Evolutionary conservation across 1,140 invertebrate genomes (phyloP), one percentile per base, ranked within the genome.

Genomic region (Drosophila hydei): DNA sequence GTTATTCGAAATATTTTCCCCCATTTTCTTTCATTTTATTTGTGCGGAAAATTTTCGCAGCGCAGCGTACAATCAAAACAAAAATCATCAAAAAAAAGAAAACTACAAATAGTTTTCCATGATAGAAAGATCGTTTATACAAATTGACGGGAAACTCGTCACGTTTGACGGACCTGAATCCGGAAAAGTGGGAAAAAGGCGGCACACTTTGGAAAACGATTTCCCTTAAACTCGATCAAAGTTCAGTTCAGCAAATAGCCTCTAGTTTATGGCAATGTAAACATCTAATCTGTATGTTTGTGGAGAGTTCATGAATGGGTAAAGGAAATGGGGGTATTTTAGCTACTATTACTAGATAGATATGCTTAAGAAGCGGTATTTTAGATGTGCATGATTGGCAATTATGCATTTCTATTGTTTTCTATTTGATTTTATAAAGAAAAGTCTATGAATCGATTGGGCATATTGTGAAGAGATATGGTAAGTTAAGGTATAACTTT

Each of bases 1-100:
- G 80, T 87, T 85, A 80, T 85, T 85, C 70, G 74, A 85, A 85
- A 85, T 85, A 85, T 85, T 87, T 85, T 52, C 30, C 43, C 45
- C 30, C 50, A 33, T 11, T 21, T 33, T 23, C 40, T 5, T 45
- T 1, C 11, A 5, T n/a, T 18, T 42, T 54, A 16, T 42, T 63
- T 63, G 69, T 76, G 70, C 64, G 77, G 62, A 69, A 75, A 85
- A 85, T 87, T 87, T 73, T 56, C 18, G 61, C 38, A 16, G 4
- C 38, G 14, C 1, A 14, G 38, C 38, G 38, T 40, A 42, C 38
- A 16, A 42, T 33, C 30, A 33, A 33, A 33, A 33, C 12, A 33
- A 11, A 33, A n/a, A n/a, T n/a, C n/a, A n/a, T n/a, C n/a, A n/a
- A n/a, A n/a, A n/a, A n/a, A n/a, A n/a, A n/a, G n/a, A n/a, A n/a